Conservation (phyloP, 2,113 vertebrate species). For the Suncus etruscus region DNA sequence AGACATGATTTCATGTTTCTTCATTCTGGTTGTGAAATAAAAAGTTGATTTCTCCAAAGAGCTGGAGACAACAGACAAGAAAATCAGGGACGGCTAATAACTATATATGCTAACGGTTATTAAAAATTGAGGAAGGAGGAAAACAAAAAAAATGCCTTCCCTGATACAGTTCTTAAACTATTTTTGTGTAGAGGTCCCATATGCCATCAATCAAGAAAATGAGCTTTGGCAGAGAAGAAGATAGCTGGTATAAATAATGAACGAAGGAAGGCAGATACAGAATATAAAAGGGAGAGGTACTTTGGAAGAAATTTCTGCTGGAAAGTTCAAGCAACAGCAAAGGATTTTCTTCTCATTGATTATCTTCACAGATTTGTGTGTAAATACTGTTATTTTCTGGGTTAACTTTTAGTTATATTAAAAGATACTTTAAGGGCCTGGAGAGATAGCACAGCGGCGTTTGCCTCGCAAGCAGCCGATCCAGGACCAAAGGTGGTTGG, state of each 20-base stretch:
- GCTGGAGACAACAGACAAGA: neutral
- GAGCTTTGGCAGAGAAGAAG: slow-evolving; percentile 66
- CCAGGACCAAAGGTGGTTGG: too few species aligned
- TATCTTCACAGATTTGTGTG: neutral
- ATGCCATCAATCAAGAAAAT: slow-evolving; percentile 69
- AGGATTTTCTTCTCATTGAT: slow-evolving; percentile 8
- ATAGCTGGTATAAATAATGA: slow-evolving; percentile 73
- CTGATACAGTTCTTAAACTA: slow-evolving; percentile 66
- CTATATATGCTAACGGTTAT: slow-evolving; percentile 51
- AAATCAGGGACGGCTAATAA: slow-evolving; percentile 50
- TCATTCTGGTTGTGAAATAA: slow-evolving; percentile 43
- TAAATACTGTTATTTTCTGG: neutral
- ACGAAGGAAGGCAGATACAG: slow-evolving; percentile 48
- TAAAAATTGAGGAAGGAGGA: slow-evolving; percentile 71
- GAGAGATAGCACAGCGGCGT: too few species aligned
- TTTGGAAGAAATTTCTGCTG: neutral
- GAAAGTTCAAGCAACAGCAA: slow-evolving; percentile 52
- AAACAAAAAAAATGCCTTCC: slow-evolving; percentile 50
- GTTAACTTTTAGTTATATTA: neutral
- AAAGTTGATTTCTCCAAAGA: slow-evolving; percentile 45
- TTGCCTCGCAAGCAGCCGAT: too few species aligned
- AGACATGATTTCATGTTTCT: slow-evolving; percentile 4
- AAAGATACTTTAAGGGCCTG: neutral
- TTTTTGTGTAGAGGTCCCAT: slow-evolving; percentile 31
- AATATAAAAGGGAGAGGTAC: neutral